These are phyloP conservation scores for Pteria penguin DNA, from an alignment of 2,888 invertebrate species.

Conservation along the genomic window DNA sequence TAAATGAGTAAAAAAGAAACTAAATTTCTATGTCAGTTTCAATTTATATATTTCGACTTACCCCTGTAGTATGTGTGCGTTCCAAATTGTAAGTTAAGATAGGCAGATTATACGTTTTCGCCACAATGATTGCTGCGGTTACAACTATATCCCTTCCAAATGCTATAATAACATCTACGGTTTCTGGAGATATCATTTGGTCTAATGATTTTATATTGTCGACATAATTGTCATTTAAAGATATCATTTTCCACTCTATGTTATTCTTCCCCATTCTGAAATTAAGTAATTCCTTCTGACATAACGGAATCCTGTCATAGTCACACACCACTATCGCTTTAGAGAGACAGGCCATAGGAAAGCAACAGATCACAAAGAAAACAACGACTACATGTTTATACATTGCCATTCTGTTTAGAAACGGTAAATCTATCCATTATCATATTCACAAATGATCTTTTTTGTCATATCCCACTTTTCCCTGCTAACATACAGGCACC, in stretches of 20 bases:
- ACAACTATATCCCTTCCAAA: conserved; percentile 11
- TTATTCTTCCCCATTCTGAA: neutral
- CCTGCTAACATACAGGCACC: neutral
- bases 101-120: neutral
- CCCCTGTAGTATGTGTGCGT: neutral
- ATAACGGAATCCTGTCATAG: neutral
- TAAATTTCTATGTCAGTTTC: too few relatives aligned
- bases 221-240: neutral
- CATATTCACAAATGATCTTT: neutral
- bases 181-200: neutral
- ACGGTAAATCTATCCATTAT: neutral
- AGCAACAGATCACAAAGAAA: neutral
- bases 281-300: neutral
- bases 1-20: too few relatives aligned
- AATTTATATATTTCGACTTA: too few relatives aligned
- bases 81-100: neutral
- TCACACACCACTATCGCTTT: neutral
- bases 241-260: neutral
- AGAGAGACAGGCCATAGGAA: neutral
- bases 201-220: neutral
- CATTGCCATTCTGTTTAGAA: neutral
- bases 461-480: neutral
- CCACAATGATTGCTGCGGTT: neutral
- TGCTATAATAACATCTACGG: conserved; percentile 3
- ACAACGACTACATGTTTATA: neutral